Base-by-base conservation (phyloP, 2,888 invertebrate species). In the Macrosiphum euphorbiae region DNA sequence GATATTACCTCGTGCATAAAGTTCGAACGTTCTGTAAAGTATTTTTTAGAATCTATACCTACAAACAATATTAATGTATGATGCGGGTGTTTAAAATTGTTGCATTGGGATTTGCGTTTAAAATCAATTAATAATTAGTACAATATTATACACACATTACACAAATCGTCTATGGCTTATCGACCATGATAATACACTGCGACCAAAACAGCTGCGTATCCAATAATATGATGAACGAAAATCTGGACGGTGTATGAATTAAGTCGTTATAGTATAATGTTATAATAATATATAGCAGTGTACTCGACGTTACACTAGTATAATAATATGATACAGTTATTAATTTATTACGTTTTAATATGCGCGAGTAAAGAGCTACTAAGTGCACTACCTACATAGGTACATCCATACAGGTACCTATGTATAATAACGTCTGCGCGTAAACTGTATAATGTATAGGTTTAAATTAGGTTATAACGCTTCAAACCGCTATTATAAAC, bases 1-100 rank as follows among this genome's bases (percentile, higher is more conserved):
- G 85, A 58, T 91, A 91, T 24, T 86, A 61, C 7, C n/a, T 86
- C n/a, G 91, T 24, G 85, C 91, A 55, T 55, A 55, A 28, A 52
- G 28, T 84, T 44, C 8, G 11, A 47, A 91, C 58, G 91, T 86
- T 58, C 58, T 61, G 0, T 78, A 78, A n/a, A 8, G 35, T 78
- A 41, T 78, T 78, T 78, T 78, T 55, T 78, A 78, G 35, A 78
- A 78, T 41, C 78, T 78, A 78, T 78, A 58, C 52, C 67, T 55
- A 55, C 3, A 55, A 55, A 55, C 20, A 55, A 55, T 28, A 28
- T 61, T 47, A 11, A 20, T 20, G 20, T 52, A n/a, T 35, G 35
- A 35, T 3, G 78, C 78, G 35, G 20, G 78, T 78, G 8, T 78
- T 78, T 78, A 35, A 44, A 20, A 24, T 78, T 8, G 20, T 35